Evolutionary conservation across 2,113 vertebrate species (phyloP), one percentile per base, ranked within the genome.

Genomic region (Lontra canadensis): DNA sequence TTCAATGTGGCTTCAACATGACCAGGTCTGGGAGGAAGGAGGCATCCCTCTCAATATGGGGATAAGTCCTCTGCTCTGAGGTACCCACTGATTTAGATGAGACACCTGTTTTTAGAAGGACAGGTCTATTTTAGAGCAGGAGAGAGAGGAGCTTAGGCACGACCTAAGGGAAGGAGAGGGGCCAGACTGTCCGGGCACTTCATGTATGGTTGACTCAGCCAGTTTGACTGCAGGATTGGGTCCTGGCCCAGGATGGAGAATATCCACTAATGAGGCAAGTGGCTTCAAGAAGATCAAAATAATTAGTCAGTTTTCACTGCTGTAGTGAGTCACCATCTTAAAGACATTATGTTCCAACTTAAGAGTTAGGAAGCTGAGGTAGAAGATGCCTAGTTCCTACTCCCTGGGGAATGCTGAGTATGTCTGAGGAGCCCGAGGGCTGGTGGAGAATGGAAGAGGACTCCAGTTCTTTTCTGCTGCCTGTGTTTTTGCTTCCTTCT

Each of bases 321-420:
- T 71, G 26, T 71, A 82, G 73, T 98, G 97, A 98, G 98, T 98
- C 98, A 98, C 95, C 96, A 95, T 98, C 94, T 92, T 93, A 90
- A 95, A 97, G 98, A 96, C 98, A 97, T 85, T 96, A 17, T 98
- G 97, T 98, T 98, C 98, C 96, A 94, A 93, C 94, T 61, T 39
- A 73, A 96, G 82, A 82, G 94, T 92, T 92, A 96, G 63, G 94
- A 96, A 95, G 83, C 96, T 84, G 84, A 82, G 93, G 84, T 84
- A 97, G 86, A 95, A 98, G 85, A 59, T 26, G 96, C 92, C 78
- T 95, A 89, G 92, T 83, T 93, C 86, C 94, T 78, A 39, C 90
- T 97, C 80, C 91, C 88, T 73, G 92, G 88, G 57, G 94, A 69
- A 7, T 21, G 96, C 83, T 89, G 95, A 92, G 85, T 87, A n/a